These are phyloP conservation scores for Smutsia gigantea DNA, from an alignment of 2,797 vertebrate species.

Conservation along the genomic window DNA sequence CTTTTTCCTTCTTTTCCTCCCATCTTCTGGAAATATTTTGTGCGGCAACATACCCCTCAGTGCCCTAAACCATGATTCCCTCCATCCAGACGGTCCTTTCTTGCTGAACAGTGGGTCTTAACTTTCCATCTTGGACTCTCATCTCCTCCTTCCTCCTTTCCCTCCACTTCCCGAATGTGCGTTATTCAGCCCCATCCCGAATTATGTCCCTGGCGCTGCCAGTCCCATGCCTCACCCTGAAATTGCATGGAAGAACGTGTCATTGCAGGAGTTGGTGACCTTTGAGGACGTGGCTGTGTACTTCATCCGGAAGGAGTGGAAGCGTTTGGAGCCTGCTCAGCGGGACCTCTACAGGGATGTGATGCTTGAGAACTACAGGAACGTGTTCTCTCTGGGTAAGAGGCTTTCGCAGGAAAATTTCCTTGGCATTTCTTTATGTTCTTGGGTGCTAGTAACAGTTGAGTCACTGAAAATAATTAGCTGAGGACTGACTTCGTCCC, in stretches of 20 bases:
- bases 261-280: constrained; percentile 77
- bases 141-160: neutral
- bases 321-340: constrained; percentile 84
- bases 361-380: constrained; percentile 87
- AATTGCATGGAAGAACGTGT: neutral
- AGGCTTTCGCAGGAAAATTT: neutral
- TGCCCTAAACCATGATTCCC: neutral
- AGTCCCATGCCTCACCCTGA: neutral
- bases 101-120: neutral
- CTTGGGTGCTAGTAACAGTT: neutral
- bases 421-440: neutral
- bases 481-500: neutral
- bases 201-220: neutral
- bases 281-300: constrained; percentile 75
- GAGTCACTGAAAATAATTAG: neutral
- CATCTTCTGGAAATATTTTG: neutral
- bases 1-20: neutral
- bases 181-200: neutral
- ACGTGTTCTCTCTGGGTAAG: constrained; percentile 84
- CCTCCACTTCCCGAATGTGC: neutral
- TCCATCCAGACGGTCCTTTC: neutral
- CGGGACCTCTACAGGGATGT: constrained; percentile 83
- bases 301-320: constrained; percentile 81
- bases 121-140: neutral
- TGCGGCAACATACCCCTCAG: neutral